phyloP scores from a whole-genome alignment of 2,113 vertebrate species.

The Notiomystis cincta region DNA sequence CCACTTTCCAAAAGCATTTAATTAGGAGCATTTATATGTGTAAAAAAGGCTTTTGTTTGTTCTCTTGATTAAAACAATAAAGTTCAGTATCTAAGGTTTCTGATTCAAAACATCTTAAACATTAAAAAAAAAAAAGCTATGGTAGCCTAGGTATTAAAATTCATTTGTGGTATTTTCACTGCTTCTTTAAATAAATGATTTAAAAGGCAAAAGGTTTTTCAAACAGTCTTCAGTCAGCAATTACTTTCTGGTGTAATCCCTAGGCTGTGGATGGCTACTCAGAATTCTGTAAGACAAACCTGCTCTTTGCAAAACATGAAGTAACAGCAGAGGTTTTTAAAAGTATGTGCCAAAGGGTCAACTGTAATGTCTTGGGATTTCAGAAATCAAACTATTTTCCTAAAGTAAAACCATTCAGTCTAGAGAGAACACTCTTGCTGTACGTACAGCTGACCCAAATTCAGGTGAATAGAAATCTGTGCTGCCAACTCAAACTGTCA shows the following conservation, averaged over 20 bases:
- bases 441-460: not conserved
- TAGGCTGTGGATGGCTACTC: not conserved
- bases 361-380: not conserved
- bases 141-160: not conserved
- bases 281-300: not conserved
- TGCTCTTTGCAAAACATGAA: not conserved
- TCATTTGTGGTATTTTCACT: not conserved
- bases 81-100: not conserved
- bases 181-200: not conserved
- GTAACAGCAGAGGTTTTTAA: not conserved
- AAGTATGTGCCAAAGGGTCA: not conserved
- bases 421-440: not conserved
- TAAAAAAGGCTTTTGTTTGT: constrained; percentile 43
- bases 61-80: constrained; percentile 6
- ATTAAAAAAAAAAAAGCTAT: not conserved
- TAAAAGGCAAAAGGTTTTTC: not conserved
- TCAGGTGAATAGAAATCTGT: not conserved
- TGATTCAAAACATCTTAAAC: not conserved
- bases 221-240: not conserved
- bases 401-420: not conserved
- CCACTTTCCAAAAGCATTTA: constrained; percentile 37
- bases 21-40: constrained; percentile 22
- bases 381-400: not conserved
- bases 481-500: not conserved
- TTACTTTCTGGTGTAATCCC: not conserved